These are phyloP conservation scores for Calyptomena viridis DNA, from an alignment of 2,113 vertebrate genomes.

Conservation along the genomic window DNA sequence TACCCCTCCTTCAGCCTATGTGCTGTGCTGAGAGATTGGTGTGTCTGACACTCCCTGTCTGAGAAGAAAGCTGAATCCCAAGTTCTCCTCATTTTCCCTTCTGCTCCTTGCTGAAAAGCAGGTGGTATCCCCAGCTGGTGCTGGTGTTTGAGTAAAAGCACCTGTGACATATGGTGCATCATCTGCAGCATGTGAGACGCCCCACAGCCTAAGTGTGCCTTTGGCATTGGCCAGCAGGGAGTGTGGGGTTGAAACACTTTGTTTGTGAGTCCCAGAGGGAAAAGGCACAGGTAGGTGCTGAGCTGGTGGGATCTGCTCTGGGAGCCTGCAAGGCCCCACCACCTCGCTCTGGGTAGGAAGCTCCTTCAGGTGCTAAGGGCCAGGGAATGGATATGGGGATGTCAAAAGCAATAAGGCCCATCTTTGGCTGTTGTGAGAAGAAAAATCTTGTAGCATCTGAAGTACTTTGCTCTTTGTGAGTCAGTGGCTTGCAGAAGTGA, in stretches of 20 bases:
- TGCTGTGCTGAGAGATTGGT: rapidly evolving
- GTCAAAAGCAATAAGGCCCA: not conserved
- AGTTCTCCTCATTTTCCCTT: not conserved
- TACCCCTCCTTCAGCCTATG: not conserved
- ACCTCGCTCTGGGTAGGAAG: not conserved
- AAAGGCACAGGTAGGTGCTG: rapidly evolving
- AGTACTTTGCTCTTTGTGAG: not conserved
- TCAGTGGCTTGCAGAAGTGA: not conserved
- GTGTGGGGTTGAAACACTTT: not conserved
- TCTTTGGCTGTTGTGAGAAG: not conserved
- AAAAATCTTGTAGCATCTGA: not conserved
- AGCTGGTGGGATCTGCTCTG: not conserved
- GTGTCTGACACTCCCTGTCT: not conserved
- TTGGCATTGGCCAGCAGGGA: not conserved
- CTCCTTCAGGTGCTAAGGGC: not conserved
- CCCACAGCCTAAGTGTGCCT: not conserved
- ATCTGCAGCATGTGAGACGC: not conserved
- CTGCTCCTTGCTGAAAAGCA: not conserved
- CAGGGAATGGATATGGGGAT: not conserved
- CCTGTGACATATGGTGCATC: rapidly evolving
- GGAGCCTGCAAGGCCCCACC: not conserved
- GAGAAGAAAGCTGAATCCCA: not conserved
- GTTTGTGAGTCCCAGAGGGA: not conserved
- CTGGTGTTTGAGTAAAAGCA: not conserved
- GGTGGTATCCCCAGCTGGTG: not conserved